These are phyloP conservation scores for Eulemur albifrons DNA, from an alignment of 2,797 vertebrate species.

Conservation along the genomic window DNA sequence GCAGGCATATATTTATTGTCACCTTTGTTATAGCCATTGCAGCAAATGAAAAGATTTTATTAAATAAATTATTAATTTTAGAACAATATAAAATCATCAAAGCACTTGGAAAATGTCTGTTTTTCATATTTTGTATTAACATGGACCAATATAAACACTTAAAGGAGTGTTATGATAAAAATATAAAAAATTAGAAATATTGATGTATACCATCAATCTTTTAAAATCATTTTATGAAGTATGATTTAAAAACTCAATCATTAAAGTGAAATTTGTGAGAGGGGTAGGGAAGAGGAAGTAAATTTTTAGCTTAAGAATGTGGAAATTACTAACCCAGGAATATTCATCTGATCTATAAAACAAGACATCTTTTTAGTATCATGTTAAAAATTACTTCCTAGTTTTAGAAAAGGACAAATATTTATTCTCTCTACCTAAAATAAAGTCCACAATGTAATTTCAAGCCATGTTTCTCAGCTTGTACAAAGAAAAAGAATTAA, in stretches of 20 bases:
- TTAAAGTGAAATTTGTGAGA: background rate
- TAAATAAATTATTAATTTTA: background rate
- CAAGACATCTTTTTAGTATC: background rate
- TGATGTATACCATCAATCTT: background rate
- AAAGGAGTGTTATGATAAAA: background rate
- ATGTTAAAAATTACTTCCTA: background rate
- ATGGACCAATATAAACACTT: background rate
- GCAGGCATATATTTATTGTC: background rate
- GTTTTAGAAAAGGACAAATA: background rate
- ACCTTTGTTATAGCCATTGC: background rate
- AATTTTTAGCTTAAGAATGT: background rate
- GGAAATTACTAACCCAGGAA: background rate
- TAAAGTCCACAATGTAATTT: background rate
- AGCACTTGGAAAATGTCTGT: background rate
- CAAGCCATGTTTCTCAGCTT: background rate
- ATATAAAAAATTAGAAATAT: background rate
- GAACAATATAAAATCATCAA: conserved; percentile 7
- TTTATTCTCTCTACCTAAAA: background rate
- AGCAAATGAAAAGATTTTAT: background rate
- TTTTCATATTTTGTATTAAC: background rate
- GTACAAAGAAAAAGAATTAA: background rate
- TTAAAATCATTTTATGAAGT: background rate
- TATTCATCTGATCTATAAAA: background rate
- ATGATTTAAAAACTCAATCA: background rate
- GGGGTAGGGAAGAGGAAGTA: background rate